Base-by-base conservation (phyloP, 2,888 invertebrate genomes). In the Pseudococcus jackbeardsleyi region DNA sequence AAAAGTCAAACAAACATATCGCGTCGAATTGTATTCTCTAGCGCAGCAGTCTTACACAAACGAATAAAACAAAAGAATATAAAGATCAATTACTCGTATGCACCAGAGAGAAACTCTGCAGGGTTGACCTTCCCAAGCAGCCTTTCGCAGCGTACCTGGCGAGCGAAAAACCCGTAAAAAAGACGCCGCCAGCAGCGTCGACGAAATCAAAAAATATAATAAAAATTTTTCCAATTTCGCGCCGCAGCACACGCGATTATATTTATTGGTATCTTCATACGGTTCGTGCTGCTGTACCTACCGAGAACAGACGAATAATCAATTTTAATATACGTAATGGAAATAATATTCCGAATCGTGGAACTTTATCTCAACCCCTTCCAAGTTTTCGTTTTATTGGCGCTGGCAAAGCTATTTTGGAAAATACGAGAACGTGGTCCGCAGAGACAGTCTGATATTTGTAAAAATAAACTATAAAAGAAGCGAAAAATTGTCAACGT, bases 321-420 rank as follows among this genome's bases (percentile, higher is more conserved):
- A 54, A 54, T 54, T 54, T 54, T n/a, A 54, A 54, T 54, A 54
- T 54, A 54, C n/a, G 54, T 54, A 54, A 54, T 54, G 54, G 54
- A n/a, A 54, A 54, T n/a, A 54, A 15, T 50, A 50, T 50, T 50
- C 15, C 48, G 48, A 50, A 15, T 12, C 15, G 15, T 50, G 11
- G 15, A 50, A 50, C 12, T 50, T 54, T 54, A n/a, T 54, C 54
- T 54, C 54, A 8, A 5, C 42, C 15, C n/a, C n/a, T 1, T 15
- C 15, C 4, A 1, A 11, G 8, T 46, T 46, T 46, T 54, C 54
- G n/a, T 54, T 54, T 54, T 54, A 54, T 54, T 54, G 54, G 54
- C 54, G 54, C 54, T 17, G 54, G 15, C 8, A 4, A 4, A 15
- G 1, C 12, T n/a, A 54, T 54, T 54, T n/a, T 4, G 54, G 0